Evolutionary conservation across 2,113 vertebrate genomes (phyloP), one percentile per base, ranked within the genome.

Genomic region (Campylorhamphus procurvoides): DNA sequence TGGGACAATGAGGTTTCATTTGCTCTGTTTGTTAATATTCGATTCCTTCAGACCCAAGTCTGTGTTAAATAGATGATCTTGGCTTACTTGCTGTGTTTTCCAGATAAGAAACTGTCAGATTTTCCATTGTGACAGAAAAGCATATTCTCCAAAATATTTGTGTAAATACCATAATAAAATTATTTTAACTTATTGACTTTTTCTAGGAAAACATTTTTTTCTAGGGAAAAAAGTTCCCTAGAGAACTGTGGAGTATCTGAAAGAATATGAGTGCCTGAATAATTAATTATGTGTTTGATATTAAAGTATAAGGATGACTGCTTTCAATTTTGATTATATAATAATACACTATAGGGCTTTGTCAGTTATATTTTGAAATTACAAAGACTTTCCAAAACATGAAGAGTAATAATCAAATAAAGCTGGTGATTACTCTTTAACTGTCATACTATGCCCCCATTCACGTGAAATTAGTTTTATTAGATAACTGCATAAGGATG

Each of bases 401-500:
- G 19, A 92, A 46, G 62, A 90, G 12, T 86, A 94, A 60, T 89
- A 89, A 91, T 68, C 47, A 94, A 94, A 92, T 90, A 20, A 81
- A 84, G 17, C 22, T 90, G 33, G 4, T 93, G 39, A 90, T 78
- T 88, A 60, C 23, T 71, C 9, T 39, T 92, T 90, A 88, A 73
- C 47, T 88, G 42, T n/a, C 72, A 53, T 46, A 77, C 25, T 84
- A 40, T 72, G 24, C 17, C 16, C 20, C 42, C 74, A 60, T 77
- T 96, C 52, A 68, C 37, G 78, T n/a, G 6, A 85, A 90, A 96
- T 75, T 75, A 52, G 20, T 86, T 94, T 94, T 94, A 75, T 93
- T 64, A 94, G 59, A 71, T 88, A 93, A 68, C 60, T 81, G 23
- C 69, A 75, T 68, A 84, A 90, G 96, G 47, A 53, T 75, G 5